Conservation (phyloP, 2,113 vertebrate species). For the Arenaria interpres region DNA sequence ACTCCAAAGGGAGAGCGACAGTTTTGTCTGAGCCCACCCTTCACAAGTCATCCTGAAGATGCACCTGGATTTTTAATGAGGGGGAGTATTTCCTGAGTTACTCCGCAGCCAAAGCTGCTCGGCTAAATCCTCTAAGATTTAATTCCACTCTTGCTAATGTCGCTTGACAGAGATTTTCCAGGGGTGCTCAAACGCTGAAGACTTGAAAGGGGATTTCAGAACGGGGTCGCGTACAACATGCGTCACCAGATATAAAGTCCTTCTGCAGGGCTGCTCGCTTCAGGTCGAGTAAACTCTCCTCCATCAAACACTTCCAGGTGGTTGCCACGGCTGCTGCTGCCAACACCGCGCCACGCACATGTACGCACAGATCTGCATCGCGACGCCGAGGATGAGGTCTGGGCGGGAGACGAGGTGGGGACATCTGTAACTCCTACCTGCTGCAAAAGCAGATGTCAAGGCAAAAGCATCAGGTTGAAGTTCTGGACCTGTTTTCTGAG, state of each 20-base stretch:
- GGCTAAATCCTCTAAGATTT: slow-evolving; percentile 46
- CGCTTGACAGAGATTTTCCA: slow-evolving; percentile 49
- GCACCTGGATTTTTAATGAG: neutral
- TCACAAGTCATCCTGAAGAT: neutral
- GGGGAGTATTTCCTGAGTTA: slow-evolving; percentile 29
- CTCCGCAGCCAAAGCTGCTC: slow-evolving; percentile 38
- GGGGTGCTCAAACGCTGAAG: neutral
- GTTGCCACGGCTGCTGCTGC: neutral
- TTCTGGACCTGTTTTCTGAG: neutral
- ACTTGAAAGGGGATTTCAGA: slow-evolving; percentile 48
- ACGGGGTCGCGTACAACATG: neutral
- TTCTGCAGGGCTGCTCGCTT: neutral
- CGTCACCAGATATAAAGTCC: neutral
- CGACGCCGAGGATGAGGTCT: fast-evolving
- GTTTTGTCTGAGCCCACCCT: neutral
- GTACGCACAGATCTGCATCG: fast-evolving
- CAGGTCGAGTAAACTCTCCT: neutral
- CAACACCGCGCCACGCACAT: neutral
- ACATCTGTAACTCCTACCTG: neutral
- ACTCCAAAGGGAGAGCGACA: neutral
- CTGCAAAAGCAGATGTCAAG: neutral
- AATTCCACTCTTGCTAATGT: slow-evolving; percentile 39
- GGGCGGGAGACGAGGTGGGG: neutral
- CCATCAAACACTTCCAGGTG: neutral
- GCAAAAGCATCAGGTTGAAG: neutral